Percentiles rank a stretch among this genome's conserved stretches.
Evolutionary conservation across 2,888 invertebrate genomes (phyloP).

Genomic region (Aspidiotus rigidus): DNA sequence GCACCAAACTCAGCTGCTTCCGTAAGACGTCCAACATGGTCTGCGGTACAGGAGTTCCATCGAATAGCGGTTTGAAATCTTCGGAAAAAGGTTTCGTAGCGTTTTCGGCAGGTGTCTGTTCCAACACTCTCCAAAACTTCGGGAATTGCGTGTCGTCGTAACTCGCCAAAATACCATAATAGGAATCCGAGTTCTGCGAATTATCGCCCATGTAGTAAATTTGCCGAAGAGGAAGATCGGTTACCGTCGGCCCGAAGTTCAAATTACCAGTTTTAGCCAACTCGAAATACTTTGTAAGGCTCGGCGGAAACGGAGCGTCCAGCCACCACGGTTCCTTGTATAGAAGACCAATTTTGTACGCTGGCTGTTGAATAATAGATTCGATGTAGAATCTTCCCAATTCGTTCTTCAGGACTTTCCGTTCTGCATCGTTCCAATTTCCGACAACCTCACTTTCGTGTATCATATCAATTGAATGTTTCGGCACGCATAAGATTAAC

Average conservation of each 20-base stretch:
- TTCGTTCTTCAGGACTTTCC: neutral
- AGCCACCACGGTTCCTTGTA: neutral
- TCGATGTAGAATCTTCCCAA: neutral
- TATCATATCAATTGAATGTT: neutral
- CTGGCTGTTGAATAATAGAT: constrained; percentile 2
- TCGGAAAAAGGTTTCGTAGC: neutral
- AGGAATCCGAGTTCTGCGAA: neutral
- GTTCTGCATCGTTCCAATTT: neutral
- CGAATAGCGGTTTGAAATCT: neutral
- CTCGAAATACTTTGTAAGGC: neutral
- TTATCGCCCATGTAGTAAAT: constrained; percentile 5
- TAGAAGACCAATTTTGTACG: neutral
- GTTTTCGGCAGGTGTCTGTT: neutral
- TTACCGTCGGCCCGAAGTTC: neutral
- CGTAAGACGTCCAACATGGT: neutral
- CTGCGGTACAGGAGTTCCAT: neutral
- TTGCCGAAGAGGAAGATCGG: neutral
- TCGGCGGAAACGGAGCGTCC: neutral
- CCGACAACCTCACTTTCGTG: neutral
- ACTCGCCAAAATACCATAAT: neutral
- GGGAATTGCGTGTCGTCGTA: constrained; percentile 1
- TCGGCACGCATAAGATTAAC: neutral
- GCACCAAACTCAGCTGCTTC: neutral
- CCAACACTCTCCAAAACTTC: neutral
- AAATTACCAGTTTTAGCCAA: neutral